Conservation (phyloP, 2,113 vertebrate species). For the Pyxicephalus adspersus region DNA sequence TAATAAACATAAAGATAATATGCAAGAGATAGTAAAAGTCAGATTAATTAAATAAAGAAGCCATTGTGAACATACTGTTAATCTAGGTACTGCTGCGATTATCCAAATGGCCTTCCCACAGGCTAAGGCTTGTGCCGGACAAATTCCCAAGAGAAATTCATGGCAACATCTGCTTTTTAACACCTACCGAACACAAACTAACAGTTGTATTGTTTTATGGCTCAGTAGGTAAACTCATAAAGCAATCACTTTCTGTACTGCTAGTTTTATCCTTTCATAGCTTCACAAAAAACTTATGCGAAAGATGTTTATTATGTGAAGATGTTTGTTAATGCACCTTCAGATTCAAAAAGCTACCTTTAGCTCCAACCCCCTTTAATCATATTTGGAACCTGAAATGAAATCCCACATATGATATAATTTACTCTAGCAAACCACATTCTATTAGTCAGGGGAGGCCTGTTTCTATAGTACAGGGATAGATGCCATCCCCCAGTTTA, state of each 20-base stretch:
- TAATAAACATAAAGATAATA: constrained; percentile 61
- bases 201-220: constrained; percentile 1
- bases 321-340: too few relatives aligned
- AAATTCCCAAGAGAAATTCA: constrained; percentile 58
- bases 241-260: constrained; percentile 22
- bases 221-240: constrained; percentile 21
- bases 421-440: too few relatives aligned
- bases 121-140: constrained; percentile 34
- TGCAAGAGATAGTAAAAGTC: constrained; percentile 60
- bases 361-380: too few relatives aligned
- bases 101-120: constrained; percentile 51
- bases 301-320: too few relatives aligned
- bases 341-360: too few relatives aligned
- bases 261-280: neutral
- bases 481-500: too few relatives aligned
- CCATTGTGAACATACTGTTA: constrained; percentile 45
- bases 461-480: too few relatives aligned
- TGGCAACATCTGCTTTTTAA: constrained; percentile 46
- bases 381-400: too few relatives aligned
- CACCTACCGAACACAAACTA: neutral
- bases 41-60: constrained; percentile 63
- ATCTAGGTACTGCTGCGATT: constrained; percentile 33
- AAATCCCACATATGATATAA: too few relatives aligned
- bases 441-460: too few relatives aligned
- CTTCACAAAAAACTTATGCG: neutral